Evolutionary conservation across 2,888 invertebrate genomes (phyloP), one percentile per base, ranked within the genome.

Genomic region (Tigriopus californicus): DNA sequence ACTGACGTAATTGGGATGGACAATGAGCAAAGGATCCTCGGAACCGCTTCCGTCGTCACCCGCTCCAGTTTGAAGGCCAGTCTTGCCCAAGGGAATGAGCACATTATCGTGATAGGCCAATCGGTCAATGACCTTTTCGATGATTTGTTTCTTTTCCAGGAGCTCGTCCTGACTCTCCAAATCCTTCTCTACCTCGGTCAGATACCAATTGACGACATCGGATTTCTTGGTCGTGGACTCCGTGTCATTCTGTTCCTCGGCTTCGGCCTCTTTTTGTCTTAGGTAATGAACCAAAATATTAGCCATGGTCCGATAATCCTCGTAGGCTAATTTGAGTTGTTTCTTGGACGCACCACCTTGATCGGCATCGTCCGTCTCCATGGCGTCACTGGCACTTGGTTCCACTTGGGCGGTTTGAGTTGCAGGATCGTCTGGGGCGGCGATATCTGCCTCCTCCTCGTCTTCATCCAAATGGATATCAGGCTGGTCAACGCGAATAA

Each of bases 401-500:
- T 55, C 52, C 42, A 42, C 58, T 59, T 8, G 52, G 58, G 56
- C 61, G 12, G 40, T 40, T 41, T 52, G 61, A 20, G 54, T 44
- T 10, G 62, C 73, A 4, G 72, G 67, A 6, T 77, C 77, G 64
- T 73, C 71, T 25, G 77, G 75, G 15, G 79, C 77, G 1, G 79
- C 77, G 15, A 77, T 77, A 72, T 69, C 69, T 11, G 54, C 62
- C 15, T 62, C 63, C 47, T 74, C 74, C 13, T 80, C 80, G 42
- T 87, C 86, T 61, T 88, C 89, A 58, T 88, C 88, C 62, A 97
- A 74, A 69, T 90, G 84, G 57, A 98, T 89, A 69, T 98, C 97
- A 0, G 97, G 95, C 67, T 95, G 94, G 67, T 97, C 97, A 18
- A 98, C 94, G 44, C 95, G 80, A 64, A 97, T 90, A 63, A 97